These are phyloP conservation scores for Drosophila histrio DNA, from an alignment of 2,888 invertebrate species.

Conservation along the genomic window DNA sequence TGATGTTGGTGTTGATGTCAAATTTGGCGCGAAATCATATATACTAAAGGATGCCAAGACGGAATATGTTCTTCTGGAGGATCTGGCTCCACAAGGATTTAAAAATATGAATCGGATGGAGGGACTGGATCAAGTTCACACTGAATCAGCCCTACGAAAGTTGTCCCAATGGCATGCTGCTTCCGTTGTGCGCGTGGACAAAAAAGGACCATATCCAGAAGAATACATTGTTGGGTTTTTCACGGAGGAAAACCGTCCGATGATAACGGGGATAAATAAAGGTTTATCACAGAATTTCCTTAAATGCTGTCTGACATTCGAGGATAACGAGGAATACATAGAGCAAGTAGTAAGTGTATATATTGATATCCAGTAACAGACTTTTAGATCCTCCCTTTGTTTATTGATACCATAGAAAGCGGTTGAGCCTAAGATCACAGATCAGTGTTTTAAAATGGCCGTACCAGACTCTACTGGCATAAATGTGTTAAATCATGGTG, in stretches of 20 bases:
- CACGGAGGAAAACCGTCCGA: slow-evolving; percentile 28
- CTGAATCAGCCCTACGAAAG: slow-evolving; percentile 68
- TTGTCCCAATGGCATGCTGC: slow-evolving; percentile 81
- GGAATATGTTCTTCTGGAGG: slow-evolving; percentile 71
- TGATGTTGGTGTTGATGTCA: slow-evolving; percentile 60
- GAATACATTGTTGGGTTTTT: slow-evolving; percentile 29
- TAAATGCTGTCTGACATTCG: slow-evolving; percentile 40
- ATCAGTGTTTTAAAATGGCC: slow-evolving; percentile 40
- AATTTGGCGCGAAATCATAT: slow-evolving; percentile 70
- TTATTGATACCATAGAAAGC: slow-evolving; percentile 32
- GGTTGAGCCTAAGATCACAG: slow-evolving; percentile 31
- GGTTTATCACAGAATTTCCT: slow-evolving; percentile 25
- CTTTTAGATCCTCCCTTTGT: too few species aligned
- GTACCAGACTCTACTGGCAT: slow-evolving; percentile 48
- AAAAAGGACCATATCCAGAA: slow-evolving; percentile 57
- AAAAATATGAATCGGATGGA: slow-evolving; percentile 67
- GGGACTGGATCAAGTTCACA: slow-evolving; percentile 75
- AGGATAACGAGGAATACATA: slow-evolving; percentile 46
- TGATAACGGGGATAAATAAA: slow-evolving; percentile 25
- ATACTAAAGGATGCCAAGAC: slow-evolving; percentile 53
- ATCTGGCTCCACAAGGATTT: slow-evolving; percentile 69
- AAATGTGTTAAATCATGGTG: slow-evolving; percentile 76
- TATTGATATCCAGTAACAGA: too few species aligned
- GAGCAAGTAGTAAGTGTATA: slow-evolving; percentile 59
- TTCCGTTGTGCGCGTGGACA: slow-evolving; percentile 62